Evolutionary conservation across 1,140 invertebrate species (phyloP).

Genomic region (Cyphomyrmex costatus): DNA sequence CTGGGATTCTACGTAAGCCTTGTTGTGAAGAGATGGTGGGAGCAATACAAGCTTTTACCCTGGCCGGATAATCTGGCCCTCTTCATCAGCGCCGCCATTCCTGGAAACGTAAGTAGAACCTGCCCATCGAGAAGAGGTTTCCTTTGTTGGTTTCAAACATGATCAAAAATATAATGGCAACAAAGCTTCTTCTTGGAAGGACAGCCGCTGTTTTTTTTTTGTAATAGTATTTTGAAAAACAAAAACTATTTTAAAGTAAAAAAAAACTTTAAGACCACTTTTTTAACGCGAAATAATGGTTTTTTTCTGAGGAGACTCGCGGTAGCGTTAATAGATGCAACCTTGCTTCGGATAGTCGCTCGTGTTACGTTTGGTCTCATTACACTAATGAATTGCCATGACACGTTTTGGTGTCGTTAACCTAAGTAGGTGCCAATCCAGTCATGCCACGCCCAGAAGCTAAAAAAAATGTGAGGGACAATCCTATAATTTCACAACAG

Average conservation of each 20-base stretch:
- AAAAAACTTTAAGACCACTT: not conserved
- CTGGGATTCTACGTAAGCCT: slow-evolving; percentile 97
- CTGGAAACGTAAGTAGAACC: slow-evolving; percentile 93
- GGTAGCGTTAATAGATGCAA: slow-evolving; percentile 61
- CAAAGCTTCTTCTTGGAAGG: not conserved
- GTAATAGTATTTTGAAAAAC: slow-evolving; percentile 15
- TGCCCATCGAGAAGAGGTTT: slow-evolving; percentile 18
- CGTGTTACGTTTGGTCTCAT: slow-evolving; percentile 73
- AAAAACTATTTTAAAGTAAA: not conserved
- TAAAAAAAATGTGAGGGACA: slow-evolving; percentile 70
- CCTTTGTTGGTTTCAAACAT: not conserved
- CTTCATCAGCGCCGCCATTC: slow-evolving; percentile 95
- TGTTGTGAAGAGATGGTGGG: slow-evolving; percentile 97
- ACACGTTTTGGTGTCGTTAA: slow-evolving; percentile 81
- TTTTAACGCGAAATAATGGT: slow-evolving; percentile 11
- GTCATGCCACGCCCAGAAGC: slow-evolving; percentile 73
- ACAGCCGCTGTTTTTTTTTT: slow-evolving; percentile 21
- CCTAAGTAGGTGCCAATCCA: slow-evolving; percentile 78
- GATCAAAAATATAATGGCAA: slow-evolving; percentile 31
- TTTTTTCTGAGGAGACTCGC: not conserved
- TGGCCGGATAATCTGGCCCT: slow-evolving; percentile 96
- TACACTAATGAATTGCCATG: slow-evolving; percentile 84
- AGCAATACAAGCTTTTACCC: slow-evolving; percentile 95
- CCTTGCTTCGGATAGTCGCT: slow-evolving; percentile 49
- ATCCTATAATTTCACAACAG: slow-evolving; percentile 67